Evolutionary conservation across 2,113 vertebrate genomes (phyloP), one percentile per base, ranked within the genome.

Genomic region (Mirza zaza): DNA sequence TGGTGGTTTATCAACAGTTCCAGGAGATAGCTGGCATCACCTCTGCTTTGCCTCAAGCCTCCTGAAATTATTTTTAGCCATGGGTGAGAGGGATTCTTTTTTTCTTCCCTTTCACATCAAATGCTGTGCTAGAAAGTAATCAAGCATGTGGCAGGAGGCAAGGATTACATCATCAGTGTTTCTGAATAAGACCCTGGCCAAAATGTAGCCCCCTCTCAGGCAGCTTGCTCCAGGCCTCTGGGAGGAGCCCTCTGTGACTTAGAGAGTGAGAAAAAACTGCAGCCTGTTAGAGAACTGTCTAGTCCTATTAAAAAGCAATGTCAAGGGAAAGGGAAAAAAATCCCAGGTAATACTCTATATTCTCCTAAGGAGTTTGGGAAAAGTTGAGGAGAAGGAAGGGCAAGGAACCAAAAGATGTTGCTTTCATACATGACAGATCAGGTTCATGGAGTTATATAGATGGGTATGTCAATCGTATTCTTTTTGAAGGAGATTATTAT

Each of bases 31-130:
- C 94, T 81, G 75, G 61, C 39, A 45, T 77, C 96, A 94, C 86
- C 48, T 87, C 12, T 13, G 68, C 87, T 93, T 93, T 91, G 91
- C 97, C 94, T 95, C 68, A 25, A 94, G 97, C 27, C 94, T 55
- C 65, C 86, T n/a, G 21, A 97, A 97, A 97, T 97, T 95, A 98
- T 97, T 92, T 97, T 98, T 97, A 94, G 84, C 82, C 71, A 6
- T 81, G 71, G 87, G 82, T 89, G 50, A 95, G 71, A 81, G 42
- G 17, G 48, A 92, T 65, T 92, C 80, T 94, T 94, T 61, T 96
- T 96, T 97, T 89, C 61, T 27, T 36, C 17, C 17, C 52, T 94
- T 96, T 86, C 87, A 96, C 5, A 96, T 97, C 87, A 91, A 92
- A 92, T 81, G 67, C 88, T n/a, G 12, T 68, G 34, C 65, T 90